A percentile compares a stretch with the other conserved stretches of the same genome.
phyloP scores from a whole-genome alignment of 2,113 vertebrate species.

The Apodemus sylvaticus region DNA sequence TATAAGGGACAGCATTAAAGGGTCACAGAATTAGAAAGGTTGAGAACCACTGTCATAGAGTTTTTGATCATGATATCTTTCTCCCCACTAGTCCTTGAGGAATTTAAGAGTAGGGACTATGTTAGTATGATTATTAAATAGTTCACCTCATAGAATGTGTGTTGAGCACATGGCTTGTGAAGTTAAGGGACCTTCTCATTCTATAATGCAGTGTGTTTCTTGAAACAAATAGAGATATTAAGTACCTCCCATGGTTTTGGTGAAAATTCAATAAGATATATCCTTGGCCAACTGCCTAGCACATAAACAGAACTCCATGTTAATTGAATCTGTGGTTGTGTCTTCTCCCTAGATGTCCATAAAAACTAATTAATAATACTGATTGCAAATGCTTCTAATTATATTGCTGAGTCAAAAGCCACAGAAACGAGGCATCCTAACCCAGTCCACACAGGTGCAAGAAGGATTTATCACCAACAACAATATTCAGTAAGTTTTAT shows the following conservation, averaged over 20 bases:
- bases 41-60: neutral
- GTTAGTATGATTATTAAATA: neutral
- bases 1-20: neutral
- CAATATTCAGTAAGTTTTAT: conserved; percentile 43
- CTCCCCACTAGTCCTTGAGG: neutral
- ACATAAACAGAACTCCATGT: conserved; percentile 54
- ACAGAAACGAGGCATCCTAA: conserved; percentile 29
- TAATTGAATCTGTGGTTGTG: conserved; percentile 69
- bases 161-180: neutral
- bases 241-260: conserved; percentile 32
- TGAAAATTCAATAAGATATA: conserved; percentile 56
- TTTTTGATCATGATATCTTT: neutral
- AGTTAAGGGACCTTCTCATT: neutral
- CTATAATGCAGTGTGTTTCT: neutral
- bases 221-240: conserved; percentile 26
- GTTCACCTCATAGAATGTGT: neutral
- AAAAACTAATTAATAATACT: conserved; percentile 73
- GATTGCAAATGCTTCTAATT: conserved; percentile 54
- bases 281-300: conserved; percentile 62
- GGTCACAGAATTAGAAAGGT: neutral
- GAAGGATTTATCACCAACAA: conserved; percentile 58
- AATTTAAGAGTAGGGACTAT: neutral
- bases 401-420: conserved; percentile 60
- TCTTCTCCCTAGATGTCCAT: conserved; percentile 56
- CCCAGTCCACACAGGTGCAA: neutral